These are phyloP conservation scores for Gonatopus flavifemur DNA, from an alignment of 1,140 invertebrate genomes.

Conservation along the genomic window DNA sequence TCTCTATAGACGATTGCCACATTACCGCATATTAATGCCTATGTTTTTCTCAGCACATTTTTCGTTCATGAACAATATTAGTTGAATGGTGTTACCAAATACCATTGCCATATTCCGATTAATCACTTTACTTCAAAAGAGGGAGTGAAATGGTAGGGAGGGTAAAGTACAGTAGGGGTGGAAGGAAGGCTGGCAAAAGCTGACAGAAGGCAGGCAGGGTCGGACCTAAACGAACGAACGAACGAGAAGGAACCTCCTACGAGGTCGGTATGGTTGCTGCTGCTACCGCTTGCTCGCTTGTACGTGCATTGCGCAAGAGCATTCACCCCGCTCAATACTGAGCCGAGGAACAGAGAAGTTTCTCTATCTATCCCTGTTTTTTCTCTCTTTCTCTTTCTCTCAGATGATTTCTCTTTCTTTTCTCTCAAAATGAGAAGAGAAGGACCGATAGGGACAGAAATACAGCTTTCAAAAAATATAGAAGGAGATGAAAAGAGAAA, in stretches of 20 bases:
- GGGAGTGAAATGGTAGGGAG: neutral
- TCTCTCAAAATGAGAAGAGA: too few relatives aligned
- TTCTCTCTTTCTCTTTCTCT: too few relatives aligned
- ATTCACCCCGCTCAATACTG: conserved; percentile 57
- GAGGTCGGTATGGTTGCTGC: conserved; percentile 38
- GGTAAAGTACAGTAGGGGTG: neutral
- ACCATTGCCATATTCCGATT: conserved; percentile 18
- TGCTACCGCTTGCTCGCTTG: too few relatives aligned
- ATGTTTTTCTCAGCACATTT: too few relatives aligned
- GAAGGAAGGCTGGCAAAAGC: conserved; percentile 7
- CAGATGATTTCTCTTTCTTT: too few relatives aligned
- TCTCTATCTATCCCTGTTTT: too few relatives aligned
- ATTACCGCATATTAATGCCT: too few relatives aligned
- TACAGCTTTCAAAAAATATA: too few relatives aligned
- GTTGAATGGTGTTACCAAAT: conserved; percentile 6
- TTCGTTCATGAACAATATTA: neutral
- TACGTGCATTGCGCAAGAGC: conserved; percentile 55
- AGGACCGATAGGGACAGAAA: neutral
- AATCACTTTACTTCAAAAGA: too few relatives aligned
- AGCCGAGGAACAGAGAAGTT: conserved; percentile 21
- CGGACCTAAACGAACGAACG: neutral
- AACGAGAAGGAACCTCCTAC: conserved; percentile 25
- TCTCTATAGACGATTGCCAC: too few relatives aligned
- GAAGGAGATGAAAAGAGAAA: neutral
- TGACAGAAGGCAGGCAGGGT: conserved; percentile 10